Evolutionary conservation across 2,888 invertebrate species (phyloP), one percentile per base, ranked within the genome.

Genomic region (Tetramorium bicarinatum): DNA sequence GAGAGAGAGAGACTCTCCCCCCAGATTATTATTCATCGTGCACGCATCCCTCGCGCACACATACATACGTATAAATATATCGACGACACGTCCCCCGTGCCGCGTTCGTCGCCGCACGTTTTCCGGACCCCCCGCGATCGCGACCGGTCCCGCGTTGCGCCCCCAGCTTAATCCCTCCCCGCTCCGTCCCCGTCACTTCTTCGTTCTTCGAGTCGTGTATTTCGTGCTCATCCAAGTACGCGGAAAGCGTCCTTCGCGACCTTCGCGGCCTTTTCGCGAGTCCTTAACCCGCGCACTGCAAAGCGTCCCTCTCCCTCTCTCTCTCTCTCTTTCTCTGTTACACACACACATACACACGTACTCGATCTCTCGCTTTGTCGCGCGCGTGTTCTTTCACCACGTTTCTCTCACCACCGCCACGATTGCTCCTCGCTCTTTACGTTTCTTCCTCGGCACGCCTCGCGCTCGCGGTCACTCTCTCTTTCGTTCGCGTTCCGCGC

Each of bases 401-500:
- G 80, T 82, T 75, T 86, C 82, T 85, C 81, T 84, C 66, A n/a
- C 72, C 56, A 34, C 38, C 61, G 72, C 11, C 52, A 41, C 77
- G 54, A 54, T 29, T 21, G 62, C 52, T 64, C 41, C 56, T 71
- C 71, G 54, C 54, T 49, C 80, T 74, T 77, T 61, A 44, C 59
- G 83, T 81, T 86, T 84, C 82, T 81, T 85, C 69, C 74, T 64
- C 85, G 54, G 75, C 75, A 56, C 71, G 56, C 44, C 79, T 75
- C 85, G 82, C 64, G 49, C 84, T 66, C 85, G 85, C 85, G 86
- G 71, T 79, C 86, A 88, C 89, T 89, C 89, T 89, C 89, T 89
- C 90, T 89, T 89, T 89, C 89, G 83, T 89, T 89, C 84, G 80
- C 85, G 89, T 90, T 87, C 86, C 84, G 77, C 80, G 77, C 88